phyloP scores from a whole-genome alignment of 2,797 vertebrate species.

The Sardinella longiceps region DNA sequence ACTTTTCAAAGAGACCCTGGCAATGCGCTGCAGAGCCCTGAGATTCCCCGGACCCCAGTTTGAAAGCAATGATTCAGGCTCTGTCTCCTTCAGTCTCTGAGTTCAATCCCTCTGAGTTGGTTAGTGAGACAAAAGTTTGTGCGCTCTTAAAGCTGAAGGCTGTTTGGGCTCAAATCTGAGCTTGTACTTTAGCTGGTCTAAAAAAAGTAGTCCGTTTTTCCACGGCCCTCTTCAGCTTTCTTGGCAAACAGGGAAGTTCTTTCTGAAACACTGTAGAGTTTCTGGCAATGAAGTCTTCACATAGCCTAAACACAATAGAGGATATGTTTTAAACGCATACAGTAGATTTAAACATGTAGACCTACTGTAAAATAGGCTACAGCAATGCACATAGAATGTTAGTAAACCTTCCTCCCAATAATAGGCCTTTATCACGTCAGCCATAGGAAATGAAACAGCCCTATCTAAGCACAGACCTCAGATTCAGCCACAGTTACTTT shows the following conservation, averaged over 20 bases:
- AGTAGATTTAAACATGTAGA: not conserved
- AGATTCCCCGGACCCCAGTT: too few relatives aligned
- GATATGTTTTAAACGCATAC: not conserved
- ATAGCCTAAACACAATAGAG: constrained; percentile 75
- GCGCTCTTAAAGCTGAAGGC: not conserved
- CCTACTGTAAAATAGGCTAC: too few relatives aligned
- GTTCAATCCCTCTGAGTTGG: not conserved
- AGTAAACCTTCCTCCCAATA: too few relatives aligned
- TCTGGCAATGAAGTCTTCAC: constrained; percentile 88
- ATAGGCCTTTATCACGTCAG: too few relatives aligned
- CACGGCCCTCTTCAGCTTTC: constrained; percentile 79
- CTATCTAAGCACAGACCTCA: too few relatives aligned
- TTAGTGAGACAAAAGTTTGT: not conserved
- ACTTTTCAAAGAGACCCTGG: too few relatives aligned
- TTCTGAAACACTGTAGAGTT: constrained; percentile 74
- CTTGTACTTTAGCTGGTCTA: constrained; percentile 63
- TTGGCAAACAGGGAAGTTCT: constrained; percentile 82
- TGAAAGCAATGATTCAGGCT: too few relatives aligned
- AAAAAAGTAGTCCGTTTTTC: constrained; percentile 88
- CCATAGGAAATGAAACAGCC: too few relatives aligned
- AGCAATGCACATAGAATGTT: too few relatives aligned
- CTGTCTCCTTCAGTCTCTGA: too few relatives aligned
- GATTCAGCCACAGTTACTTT: too few relatives aligned
- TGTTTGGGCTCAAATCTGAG: not conserved
- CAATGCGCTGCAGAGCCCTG: too few relatives aligned